Conservation (phyloP, 2,113 vertebrate species). For the Caracal caracal region DNA sequence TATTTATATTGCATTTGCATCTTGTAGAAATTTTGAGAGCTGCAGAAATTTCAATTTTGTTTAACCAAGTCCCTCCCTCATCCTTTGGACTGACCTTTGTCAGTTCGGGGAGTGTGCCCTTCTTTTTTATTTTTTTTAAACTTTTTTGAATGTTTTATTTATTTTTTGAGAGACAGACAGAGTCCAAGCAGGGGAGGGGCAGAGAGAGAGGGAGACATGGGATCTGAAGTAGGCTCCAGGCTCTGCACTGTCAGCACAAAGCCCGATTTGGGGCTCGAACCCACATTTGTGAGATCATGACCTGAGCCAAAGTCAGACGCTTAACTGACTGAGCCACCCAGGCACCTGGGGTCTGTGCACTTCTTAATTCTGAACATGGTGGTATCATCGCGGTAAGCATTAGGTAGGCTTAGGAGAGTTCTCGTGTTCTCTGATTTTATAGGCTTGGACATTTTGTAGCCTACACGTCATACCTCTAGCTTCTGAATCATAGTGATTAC, state of each 20-base stretch:
- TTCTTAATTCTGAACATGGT: neutral
- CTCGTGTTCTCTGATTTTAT: slow-evolving; percentile 5
- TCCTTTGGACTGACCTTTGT: neutral
- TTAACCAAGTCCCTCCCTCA: neutral
- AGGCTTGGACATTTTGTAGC: neutral
- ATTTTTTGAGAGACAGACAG: no score
- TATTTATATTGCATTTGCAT: neutral
- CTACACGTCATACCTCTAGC: neutral
- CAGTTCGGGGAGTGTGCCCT: neutral
- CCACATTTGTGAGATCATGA: no score
- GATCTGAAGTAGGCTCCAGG: no score
- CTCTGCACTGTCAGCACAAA: no score
- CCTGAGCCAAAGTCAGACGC: no score
- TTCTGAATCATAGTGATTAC: neutral
- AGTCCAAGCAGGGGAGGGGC: no score
- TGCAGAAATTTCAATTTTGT: neutral
- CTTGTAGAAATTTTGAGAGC: slow-evolving; percentile 12
- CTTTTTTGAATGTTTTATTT: no score
- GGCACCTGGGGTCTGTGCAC: no score
- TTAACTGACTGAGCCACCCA: no score
- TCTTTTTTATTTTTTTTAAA: neutral
- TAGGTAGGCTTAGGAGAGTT: neutral
- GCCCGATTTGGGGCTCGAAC: no score
- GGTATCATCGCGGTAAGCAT: neutral
- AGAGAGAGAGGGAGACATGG: no score